Evolutionary conservation across 1,140 invertebrate genomes (phyloP).

Genomic region (Sarcophaga bullata): DNA sequence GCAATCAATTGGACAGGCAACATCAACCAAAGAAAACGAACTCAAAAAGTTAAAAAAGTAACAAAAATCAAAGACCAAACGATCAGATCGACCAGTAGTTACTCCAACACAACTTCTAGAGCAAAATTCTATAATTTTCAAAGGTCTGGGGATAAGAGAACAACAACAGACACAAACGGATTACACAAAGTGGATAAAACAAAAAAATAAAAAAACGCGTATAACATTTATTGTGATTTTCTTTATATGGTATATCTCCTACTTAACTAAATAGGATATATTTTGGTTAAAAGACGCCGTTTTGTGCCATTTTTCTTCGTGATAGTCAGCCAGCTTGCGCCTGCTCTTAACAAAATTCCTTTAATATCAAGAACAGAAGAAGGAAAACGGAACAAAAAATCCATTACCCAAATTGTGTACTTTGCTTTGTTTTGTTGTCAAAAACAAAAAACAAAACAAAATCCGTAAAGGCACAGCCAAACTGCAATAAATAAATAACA

Average conservation of each 20-base stretch:
- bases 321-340: slow-evolving; percentile 23
- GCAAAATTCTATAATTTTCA: neutral
- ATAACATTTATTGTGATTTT: slow-evolving; percentile 30
- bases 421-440: neutral
- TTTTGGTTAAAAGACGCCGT: slow-evolving; percentile 34
- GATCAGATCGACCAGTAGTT: neutral
- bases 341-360: slow-evolving; percentile 31
- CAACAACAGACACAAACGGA: neutral
- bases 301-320: slow-evolving; percentile 40
- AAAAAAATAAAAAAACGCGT: slow-evolving; percentile 32
- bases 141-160: neutral
- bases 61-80: slow-evolving; percentile 34
- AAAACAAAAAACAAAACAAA: neutral
- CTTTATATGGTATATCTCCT: neutral
- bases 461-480: neutral
- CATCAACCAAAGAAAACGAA: slow-evolving; percentile 14
- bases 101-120: neutral
- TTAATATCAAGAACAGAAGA: neutral
- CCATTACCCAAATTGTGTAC: slow-evolving; percentile 17
- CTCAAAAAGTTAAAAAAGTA: slow-evolving; percentile 20
- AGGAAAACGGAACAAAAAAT: neutral
- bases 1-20: slow-evolving; percentile 38
- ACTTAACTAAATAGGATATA: neutral
- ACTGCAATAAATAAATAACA: neutral
- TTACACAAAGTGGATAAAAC: neutral